Evolutionary conservation across 2,113 vertebrate genomes (phyloP).

Genomic region (Nicator chloris): DNA sequence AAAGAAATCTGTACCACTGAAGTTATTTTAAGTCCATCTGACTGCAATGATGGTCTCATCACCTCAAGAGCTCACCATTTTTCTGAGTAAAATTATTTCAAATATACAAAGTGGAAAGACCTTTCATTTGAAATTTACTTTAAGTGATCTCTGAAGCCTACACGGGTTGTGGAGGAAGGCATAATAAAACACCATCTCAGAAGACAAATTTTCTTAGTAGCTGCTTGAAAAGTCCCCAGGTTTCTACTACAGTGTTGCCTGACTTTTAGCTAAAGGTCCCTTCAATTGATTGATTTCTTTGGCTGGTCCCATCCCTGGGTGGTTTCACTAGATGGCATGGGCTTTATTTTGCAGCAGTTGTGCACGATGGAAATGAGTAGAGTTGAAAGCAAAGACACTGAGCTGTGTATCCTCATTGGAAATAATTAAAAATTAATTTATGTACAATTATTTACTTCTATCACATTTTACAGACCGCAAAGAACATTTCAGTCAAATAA

Average conservation of each 20-base stretch:
- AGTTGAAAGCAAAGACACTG: neutral
- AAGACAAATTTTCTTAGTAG: neutral
- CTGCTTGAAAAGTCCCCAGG: neutral
- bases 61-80: neutral
- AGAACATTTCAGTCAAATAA: neutral
- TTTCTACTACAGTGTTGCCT: neutral
- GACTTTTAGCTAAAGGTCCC: constrained; percentile 26
- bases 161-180: neutral
- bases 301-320: neutral
- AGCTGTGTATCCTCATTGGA: neutral
- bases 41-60: neutral
- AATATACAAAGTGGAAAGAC: neutral
- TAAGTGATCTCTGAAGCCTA: neutral
- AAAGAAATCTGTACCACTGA: neutral
- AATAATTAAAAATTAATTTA: neutral
- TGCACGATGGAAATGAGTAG: neutral
- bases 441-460: neutral
- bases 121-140: constrained; percentile 8
- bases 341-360: neutral
- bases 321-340: neutral
- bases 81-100: neutral
- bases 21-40: neutral
- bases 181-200: neutral
- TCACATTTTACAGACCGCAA: neutral
- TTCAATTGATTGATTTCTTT: neutral